Base-by-base conservation (phyloP, 1,140 invertebrate species). In the Venturia canescens region DNA sequence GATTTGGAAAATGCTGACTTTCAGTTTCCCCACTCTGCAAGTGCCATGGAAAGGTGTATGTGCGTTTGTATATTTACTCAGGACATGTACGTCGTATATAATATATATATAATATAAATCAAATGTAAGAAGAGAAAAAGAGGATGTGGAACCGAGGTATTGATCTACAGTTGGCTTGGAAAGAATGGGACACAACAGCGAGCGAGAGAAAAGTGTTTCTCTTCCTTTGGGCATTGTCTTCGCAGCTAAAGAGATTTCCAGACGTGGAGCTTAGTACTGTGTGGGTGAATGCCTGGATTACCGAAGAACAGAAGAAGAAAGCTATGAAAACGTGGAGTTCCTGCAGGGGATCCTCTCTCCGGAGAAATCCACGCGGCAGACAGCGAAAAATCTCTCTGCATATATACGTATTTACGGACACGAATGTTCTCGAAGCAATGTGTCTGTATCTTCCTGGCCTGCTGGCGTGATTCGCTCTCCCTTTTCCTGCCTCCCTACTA, bases 161-260 rank as follows among this genome's bases (percentile, higher is more conserved):
- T 63, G 60, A 63, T 63, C 23, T 63, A 13, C 60, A 63, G 60
- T 34, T 67, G 48, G 53, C 76, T 44, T 0, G 38, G 38, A 44
- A 44, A 4, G 38, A 11, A n/a, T n/a, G 63, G 60, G 75, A 77
- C 34, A 38, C 29, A 26, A 31, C 29, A 23, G 60, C 67, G 23
- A 48, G 76, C 67, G 34, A 31, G 23, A 75, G 31, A 26, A 78
- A 44, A 78, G 63, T 67, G 53, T 78, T 78, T 67, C 60, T 34
- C 23, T 16, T 23, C 21, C 16, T 78, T 78, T n/a, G 13, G 60
- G 60, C 23, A 63, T 63, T 63, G 60, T 63, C 60, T 63, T 63
- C 60, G 60, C 27, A 23, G 60, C 60, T 63, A 63, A 44, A 44
- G 60, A 63, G 60, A 63, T 63, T 63, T 63, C 60, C 23, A 63